Conservation (phyloP, 1,140 invertebrate genomes). For the Diabrotica virgifera region DNA sequence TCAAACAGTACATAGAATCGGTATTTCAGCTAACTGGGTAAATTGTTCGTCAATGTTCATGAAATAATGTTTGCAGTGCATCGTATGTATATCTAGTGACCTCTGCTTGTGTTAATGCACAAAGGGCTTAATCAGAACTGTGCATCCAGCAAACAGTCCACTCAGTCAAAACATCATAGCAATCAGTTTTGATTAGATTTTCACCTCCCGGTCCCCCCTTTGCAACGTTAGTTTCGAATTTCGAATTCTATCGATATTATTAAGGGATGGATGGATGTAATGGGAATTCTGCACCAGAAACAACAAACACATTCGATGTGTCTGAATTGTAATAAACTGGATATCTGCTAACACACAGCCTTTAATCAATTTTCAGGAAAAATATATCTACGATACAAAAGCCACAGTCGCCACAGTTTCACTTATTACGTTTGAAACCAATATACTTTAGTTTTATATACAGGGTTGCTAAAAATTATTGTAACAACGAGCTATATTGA, state of each 20-base stretch:
- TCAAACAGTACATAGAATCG: conserved; percentile 17
- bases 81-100: conserved; percentile 31
- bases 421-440: no score
- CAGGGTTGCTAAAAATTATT: no score
- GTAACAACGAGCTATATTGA: no score
- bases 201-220: conserved; percentile 7
- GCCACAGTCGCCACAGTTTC: no score
- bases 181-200: conserved; percentile 48
- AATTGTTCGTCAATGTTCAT: conserved; percentile 26
- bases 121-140: conserved; percentile 46
- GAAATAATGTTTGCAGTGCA: conserved; percentile 34
- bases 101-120: conserved; percentile 40
- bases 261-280: neutral
- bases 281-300: neutral
- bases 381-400: no score
- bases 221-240: neutral
- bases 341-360: neutral
- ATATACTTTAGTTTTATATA: no score
- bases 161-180: conserved; percentile 46
- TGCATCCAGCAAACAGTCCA: conserved; percentile 42
- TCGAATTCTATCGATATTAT: conserved; percentile 12
- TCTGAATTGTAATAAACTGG: neutral
- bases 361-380: no score
- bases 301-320: conserved; percentile 2
- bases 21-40: conserved; percentile 29